phyloP scores from a whole-genome alignment of 2,113 vertebrate genomes.

The Martes martes region DNA sequence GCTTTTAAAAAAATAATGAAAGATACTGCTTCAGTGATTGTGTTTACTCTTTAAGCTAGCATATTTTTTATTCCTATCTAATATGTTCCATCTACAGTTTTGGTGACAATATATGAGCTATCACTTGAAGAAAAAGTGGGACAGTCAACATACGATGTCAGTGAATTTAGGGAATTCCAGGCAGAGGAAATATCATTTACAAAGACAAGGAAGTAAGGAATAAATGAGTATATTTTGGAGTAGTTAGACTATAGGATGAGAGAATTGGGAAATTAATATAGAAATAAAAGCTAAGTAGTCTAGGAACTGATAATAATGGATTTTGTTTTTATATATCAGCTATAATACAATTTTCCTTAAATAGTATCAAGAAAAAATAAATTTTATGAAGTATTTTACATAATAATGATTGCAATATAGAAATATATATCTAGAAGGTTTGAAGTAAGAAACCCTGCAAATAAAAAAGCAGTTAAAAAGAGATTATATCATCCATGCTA shows the following conservation, averaged over 20 bases:
- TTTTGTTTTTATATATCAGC: not conserved
- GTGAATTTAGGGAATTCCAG: not conserved
- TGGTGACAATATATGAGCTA: not conserved
- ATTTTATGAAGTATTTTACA: not conserved
- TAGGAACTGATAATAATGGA: not conserved
- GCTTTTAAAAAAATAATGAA: not conserved
- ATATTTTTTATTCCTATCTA: not conserved
- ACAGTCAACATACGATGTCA: not conserved
- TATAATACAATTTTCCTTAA: not conserved
- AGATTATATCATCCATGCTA: not conserved
- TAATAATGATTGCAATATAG: not conserved
- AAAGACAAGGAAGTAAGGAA: not conserved
- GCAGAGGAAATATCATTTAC: not conserved
- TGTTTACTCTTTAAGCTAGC: not conserved
- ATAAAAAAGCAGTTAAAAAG: not conserved
- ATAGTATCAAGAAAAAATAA: not conserved
- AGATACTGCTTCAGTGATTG: not conserved
- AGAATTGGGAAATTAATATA: not conserved
- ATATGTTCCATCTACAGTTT: not conserved
- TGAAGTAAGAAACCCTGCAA: not conserved
- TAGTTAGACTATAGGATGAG: not conserved
- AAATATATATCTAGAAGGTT: not conserved
- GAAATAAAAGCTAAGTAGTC: not conserved
- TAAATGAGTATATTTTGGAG: not conserved
- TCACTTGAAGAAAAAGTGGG: not conserved